Evolutionary conservation across 2,797 vertebrate species (phyloP).

Genomic region (Alexandromys oeconomus): DNA sequence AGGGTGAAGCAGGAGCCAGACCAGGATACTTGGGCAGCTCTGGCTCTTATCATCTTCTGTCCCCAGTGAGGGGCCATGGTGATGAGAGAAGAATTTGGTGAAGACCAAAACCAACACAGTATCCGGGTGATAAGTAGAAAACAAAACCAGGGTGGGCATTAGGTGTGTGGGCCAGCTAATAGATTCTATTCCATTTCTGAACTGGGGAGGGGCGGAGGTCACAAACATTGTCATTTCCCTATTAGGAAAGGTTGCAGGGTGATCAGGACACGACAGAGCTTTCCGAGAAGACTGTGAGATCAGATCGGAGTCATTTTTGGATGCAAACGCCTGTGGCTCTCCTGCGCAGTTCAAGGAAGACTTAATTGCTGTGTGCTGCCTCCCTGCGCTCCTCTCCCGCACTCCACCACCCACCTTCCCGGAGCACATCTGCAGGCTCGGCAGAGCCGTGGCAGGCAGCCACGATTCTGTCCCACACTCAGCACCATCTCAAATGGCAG

Average conservation of each 20-base stretch:
- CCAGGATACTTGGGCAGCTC: too few relatives aligned
- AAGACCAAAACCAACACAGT: background rate
- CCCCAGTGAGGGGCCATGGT: background rate
- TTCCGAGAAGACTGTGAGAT: constrained; percentile 58
- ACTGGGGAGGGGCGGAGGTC: too few relatives aligned
- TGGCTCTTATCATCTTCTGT: background rate
- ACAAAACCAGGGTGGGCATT: background rate
- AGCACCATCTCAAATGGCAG: background rate
- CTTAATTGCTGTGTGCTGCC: constrained; percentile 63
- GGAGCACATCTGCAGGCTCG: background rate
- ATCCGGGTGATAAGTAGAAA: background rate
- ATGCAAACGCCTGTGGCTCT: constrained; percentile 55
- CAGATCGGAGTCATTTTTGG: constrained; percentile 71
- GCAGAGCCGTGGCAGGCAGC: background rate
- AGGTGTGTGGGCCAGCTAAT: background rate
- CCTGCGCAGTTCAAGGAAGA: constrained; percentile 62
- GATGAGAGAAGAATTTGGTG: background rate
- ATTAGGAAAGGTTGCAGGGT: background rate
- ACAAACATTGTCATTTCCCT: background rate
- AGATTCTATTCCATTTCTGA: background rate
- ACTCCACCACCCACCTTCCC: constrained; percentile 62
- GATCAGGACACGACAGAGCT: background rate
- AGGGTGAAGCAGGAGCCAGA: rapidly evolving
- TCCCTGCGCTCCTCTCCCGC: background rate
- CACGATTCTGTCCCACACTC: background rate